phyloP scores from a whole-genome alignment of 2,113 vertebrate genomes.

The Hemiscyllium ocellatum region DNA sequence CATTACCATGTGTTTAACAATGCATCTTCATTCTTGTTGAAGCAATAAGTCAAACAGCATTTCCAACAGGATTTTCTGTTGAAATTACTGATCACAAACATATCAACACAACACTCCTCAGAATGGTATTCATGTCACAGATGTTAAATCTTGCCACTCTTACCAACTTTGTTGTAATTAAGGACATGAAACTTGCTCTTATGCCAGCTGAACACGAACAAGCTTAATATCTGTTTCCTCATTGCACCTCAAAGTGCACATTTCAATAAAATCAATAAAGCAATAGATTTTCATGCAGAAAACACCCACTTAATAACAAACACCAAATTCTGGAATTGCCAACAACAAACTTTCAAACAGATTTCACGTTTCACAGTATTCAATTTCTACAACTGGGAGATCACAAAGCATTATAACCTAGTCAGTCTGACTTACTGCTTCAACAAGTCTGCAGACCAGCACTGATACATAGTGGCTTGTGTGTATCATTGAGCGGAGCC shows the following conservation, averaged over 20 bases:
- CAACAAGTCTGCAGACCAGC: too few relatives aligned
- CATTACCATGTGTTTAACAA: slow-evolving; percentile 57
- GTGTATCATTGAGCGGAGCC: too few relatives aligned
- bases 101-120: slow-evolving; percentile 88
- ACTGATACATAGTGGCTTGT: too few relatives aligned
- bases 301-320: neutral
- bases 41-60: slow-evolving; percentile 96
- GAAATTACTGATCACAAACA: slow-evolving; percentile 96
- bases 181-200: slow-evolving; percentile 96
- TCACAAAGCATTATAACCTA: neutral
- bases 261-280: neutral
- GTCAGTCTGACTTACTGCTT: too few relatives aligned
- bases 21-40: slow-evolving; percentile 88
- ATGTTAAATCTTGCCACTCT: slow-evolving; percentile 92
- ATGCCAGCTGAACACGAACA: slow-evolving; percentile 97
- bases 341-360: neutral
- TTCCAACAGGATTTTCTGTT: slow-evolving; percentile 97
- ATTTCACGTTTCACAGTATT: neutral
- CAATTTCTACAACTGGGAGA: neutral
- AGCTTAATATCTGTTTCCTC: slow-evolving; percentile 98
- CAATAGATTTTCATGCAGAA: neutral
- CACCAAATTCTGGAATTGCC: neutral
- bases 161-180: slow-evolving; percentile 97
- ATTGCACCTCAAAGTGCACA: slow-evolving; percentile 82
- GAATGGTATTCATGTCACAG: slow-evolving; percentile 89